Base-by-base conservation (phyloP, 1,140 invertebrate species). In the Dreissena rostriformis region DNA sequence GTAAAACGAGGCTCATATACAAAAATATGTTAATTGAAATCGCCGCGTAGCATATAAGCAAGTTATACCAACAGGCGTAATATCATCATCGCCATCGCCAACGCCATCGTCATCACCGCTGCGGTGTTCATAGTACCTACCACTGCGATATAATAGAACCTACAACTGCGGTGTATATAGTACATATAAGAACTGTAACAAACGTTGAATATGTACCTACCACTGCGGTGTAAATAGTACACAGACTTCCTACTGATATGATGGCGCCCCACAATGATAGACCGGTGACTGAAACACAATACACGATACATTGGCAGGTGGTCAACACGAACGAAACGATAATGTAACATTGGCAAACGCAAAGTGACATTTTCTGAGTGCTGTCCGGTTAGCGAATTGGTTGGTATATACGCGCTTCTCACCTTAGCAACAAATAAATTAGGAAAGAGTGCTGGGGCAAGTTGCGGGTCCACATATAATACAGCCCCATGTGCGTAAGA, bases 141-240 rank as follows among this genome's bases (percentile, higher is more conserved):
- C 39, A 39, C 39, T 39, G 39, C 39, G 39, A 39, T 2, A 5
- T 39, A 39, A 39, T 39, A 39, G 39, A 2, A 39, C 39, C 8
- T 39, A 39, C 39, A 2, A 39, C 39, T 39, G 2, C 39, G n/a
- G n/a, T n/a, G n/a, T n/a, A n/a, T n/a, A n/a, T n/a, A n/a, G 39
- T 39, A 8, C 39, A 39, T 39, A 39, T 39, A 2, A 39, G 2
- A 39, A 39, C 39, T 39, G 39, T 39, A 39, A 8, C 39, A 8
- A 8, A 39, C 39, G 8, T 39, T 39, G 8, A 8, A 39, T 5
- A 8, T 39, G 67, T 22, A 96, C 96, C 95, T 95, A 97, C 97
- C 89, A 97, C 94, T 7, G 96, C 96, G 0, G 97, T 97, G 90
- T 98, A 98, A 90, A 98, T 96, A 12, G 96, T 97, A 91, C 97